Conservation (phyloP, 2,113 vertebrate species). For the Oncorhynchus mykiss region DNA sequence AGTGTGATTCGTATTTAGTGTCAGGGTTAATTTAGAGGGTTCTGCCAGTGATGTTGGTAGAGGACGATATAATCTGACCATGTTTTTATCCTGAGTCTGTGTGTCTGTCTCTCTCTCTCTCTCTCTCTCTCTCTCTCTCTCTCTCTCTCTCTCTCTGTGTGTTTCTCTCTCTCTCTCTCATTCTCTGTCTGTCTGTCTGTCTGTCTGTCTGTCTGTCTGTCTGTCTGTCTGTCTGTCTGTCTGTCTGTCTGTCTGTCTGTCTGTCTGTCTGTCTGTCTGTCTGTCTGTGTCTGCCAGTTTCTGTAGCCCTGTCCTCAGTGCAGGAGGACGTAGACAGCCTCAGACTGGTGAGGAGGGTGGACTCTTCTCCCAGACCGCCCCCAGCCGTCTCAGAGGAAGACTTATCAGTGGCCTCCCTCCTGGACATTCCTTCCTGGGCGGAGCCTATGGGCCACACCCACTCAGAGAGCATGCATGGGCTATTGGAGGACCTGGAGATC, state of each 20-base stretch:
- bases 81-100: no score
- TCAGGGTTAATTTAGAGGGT: no score
- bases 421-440: conserved; percentile 83
- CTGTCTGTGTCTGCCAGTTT: conserved; percentile 45
- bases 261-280: background rate
- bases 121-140: no score
- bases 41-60: no score
- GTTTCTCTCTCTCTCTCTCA: no score
- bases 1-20: no score
- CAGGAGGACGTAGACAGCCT: conserved; percentile 83
- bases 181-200: no score
- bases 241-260: conserved; percentile 10
- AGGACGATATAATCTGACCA: no score
- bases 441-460: conserved; percentile 78
- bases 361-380: conserved; percentile 80
- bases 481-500: conserved; percentile 82
- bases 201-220: no score
- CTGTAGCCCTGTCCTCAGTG: conserved; percentile 86
- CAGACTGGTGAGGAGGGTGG: conserved; percentile 67
- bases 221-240: background rate
- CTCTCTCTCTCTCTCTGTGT: no score
- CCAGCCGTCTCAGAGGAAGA: conserved; percentile 95
- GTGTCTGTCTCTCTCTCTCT: no score
- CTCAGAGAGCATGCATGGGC: conserved; percentile 78
- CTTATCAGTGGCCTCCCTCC: conserved; percentile 85